These are phyloP conservation scores for Melanotaenia trifasciata DNA, from an alignment of 2,797 vertebrate species.

Conservation along the genomic window DNA sequence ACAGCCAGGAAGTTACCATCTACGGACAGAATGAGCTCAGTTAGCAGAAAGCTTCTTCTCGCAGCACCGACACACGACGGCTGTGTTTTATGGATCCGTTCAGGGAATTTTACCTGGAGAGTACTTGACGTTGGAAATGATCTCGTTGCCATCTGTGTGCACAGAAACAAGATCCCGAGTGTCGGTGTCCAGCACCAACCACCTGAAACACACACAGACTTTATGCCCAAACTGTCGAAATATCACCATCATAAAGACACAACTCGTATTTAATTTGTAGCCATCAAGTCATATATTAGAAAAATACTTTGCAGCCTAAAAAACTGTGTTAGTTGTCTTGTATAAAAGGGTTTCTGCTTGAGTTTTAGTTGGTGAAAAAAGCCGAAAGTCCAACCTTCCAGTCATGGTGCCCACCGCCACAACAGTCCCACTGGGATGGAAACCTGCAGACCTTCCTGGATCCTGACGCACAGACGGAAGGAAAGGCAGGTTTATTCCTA, in stretches of 20 bases:
- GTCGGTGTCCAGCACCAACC: constrained; percentile 92
- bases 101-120: constrained; percentile 85
- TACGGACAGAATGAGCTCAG: constrained; percentile 51
- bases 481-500: no score
- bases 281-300: neutral
- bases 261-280: no score
- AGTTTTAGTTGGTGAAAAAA: neutral
- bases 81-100: neutral
- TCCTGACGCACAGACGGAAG: constrained; percentile 78
- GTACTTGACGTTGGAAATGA: constrained; percentile 90
- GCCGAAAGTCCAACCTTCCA: constrained; percentile 82
- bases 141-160: constrained; percentile 92
- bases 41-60: neutral
- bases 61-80: neutral
- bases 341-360: neutral
- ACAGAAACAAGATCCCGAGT: constrained; percentile 89
- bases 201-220: constrained; percentile 77
- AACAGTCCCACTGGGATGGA: constrained; percentile 89
- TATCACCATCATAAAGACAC: no score
- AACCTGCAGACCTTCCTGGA: constrained; percentile 86
- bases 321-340: neutral
- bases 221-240: neutral
- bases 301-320: neutral
- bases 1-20: constrained; percentile 92
- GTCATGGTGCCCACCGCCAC: constrained; percentile 90